These are phyloP conservation scores for Monopis laevigella DNA, from an alignment of 2,888 invertebrate species.

Conservation along the genomic window DNA sequence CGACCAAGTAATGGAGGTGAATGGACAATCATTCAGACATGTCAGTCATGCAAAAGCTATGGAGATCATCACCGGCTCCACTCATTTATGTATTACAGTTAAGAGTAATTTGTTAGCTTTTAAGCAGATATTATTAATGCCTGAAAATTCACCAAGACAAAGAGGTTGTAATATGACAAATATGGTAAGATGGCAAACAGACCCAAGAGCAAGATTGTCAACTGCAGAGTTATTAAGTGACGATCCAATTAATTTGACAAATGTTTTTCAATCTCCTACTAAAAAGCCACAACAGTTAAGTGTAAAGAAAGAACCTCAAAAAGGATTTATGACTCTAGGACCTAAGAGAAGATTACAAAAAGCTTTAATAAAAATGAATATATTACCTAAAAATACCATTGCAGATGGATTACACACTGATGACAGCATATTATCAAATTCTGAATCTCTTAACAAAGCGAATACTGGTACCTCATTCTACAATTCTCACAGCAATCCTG, in stretches of 20 bases:
- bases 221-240: slow-evolving; percentile 75
- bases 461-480: slow-evolving; percentile 68
- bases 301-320: slow-evolving; percentile 72
- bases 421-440: slow-evolving; percentile 70
- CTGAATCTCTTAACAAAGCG: slow-evolving; percentile 63
- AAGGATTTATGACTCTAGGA: slow-evolving; percentile 90
- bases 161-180: slow-evolving; percentile 71
- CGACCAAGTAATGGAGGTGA: slow-evolving; percentile 98
- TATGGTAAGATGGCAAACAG: slow-evolving; percentile 72
- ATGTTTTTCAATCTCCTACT: slow-evolving; percentile 63
- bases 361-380: slow-evolving; percentile 89
- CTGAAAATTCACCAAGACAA: slow-evolving; percentile 83
- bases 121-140: slow-evolving; percentile 73
- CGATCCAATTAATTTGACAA: slow-evolving; percentile 51
- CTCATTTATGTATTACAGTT: slow-evolving; percentile 95
- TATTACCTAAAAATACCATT: slow-evolving; percentile 85
- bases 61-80: slow-evolving; percentile 92
- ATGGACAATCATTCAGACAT: slow-evolving; percentile 95
- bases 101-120: slow-evolving; percentile 95
- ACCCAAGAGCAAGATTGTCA: slow-evolving; percentile 80
- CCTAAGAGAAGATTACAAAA: slow-evolving; percentile 86
- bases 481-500: slow-evolving; percentile 90
- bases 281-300: slow-evolving; percentile 65
- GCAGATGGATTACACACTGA: slow-evolving; percentile 73
- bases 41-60: slow-evolving; percentile 91